Percentiles rank a stretch among this genome's conserved stretches.
These are phyloP conservation scores for Melanotaenia maccullochi DNA, from an alignment of 2,797 vertebrate species.

Conservation along the genomic window DNA sequence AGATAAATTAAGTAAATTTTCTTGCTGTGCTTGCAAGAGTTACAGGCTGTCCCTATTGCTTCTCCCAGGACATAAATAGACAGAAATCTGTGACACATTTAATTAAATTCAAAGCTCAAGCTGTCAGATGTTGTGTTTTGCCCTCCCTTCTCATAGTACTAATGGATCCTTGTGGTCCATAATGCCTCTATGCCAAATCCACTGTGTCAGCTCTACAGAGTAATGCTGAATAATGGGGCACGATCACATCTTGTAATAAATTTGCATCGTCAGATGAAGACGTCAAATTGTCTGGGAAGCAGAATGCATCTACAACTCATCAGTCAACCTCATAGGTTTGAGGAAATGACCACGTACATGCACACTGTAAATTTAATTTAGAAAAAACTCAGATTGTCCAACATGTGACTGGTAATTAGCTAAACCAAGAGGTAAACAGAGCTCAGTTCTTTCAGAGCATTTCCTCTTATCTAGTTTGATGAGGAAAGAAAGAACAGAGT, in stretches of 20 bases:
- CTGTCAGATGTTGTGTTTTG: constrained; percentile 59
- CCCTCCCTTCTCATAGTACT: constrained; percentile 42
- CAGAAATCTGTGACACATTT: constrained; percentile 68
- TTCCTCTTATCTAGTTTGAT: constrained; percentile 32
- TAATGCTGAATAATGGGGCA: constrained; percentile 53
- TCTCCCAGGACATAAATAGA: constrained; percentile 59
- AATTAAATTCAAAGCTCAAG: constrained; percentile 71
- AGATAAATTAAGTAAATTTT: constrained; percentile 45
- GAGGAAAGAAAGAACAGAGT: constrained; percentile 12
- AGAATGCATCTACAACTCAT: constrained; percentile 22
- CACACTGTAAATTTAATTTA: constrained; percentile 27
- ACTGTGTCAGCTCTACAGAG: constrained; percentile 47
- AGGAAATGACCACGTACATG: constrained; percentile 12
- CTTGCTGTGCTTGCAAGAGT: constrained; percentile 41
- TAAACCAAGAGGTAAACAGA: constrained; percentile 37
- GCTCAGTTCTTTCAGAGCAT: constrained; percentile 20
- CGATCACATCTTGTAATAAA: constrained; percentile 49
- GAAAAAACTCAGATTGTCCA: constrained; percentile 14
- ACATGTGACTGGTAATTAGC: constrained; percentile 29
- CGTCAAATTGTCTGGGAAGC: constrained; percentile 36
- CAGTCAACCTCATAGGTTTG: constrained; percentile 23
- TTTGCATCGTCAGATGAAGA: constrained; percentile 30
- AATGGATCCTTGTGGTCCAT: constrained; percentile 71
- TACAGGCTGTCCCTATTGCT: constrained; percentile 39
- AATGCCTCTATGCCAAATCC: constrained; percentile 44